phyloP scores from a whole-genome alignment of 1,140 invertebrate genomes.

The Drosophila ercepeae region DNA sequence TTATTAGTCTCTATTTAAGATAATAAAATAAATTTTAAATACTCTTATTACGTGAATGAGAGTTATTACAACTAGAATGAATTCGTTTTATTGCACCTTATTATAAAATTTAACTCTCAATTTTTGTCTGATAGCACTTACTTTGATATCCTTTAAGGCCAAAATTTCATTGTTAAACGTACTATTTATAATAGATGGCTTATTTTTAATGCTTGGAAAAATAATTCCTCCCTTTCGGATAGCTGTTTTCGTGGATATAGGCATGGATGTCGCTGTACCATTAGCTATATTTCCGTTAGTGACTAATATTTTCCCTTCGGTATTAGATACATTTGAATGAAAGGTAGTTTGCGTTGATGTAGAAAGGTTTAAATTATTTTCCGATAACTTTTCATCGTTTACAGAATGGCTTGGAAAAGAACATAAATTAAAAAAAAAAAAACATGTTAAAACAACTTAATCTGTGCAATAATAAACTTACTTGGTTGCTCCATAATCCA shows the following conservation, averaged over 20 bases:
- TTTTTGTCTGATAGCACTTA: conserved; percentile 84
- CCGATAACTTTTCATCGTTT: conserved; percentile 75
- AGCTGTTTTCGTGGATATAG: conserved; percentile 57
- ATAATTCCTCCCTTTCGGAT: conserved; percentile 91
- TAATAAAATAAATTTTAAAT: no score
- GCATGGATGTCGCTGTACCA: conserved; percentile 23
- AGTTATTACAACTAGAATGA: no score
- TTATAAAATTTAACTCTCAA: not conserved
- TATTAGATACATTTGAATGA: conserved; percentile 64
- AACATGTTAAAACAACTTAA: not conserved
- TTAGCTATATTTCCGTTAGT: conserved; percentile 16
- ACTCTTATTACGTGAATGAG: no score
- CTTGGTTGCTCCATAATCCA: conserved; percentile 90
- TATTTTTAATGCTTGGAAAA: conserved; percentile 95
- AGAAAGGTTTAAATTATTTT: conserved; percentile 64
- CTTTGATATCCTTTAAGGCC: conserved; percentile 92
- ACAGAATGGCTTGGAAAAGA: conserved; percentile 64
- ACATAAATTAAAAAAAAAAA: no score
- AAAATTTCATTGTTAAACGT: conserved; percentile 90
- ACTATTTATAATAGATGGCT: conserved; percentile 92
- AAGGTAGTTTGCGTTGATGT: conserved; percentile 21
- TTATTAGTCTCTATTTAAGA: no score
- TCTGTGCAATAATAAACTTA: conserved; percentile 69
- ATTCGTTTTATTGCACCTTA: no score
- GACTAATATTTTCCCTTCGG: conserved; percentile 16